Evolutionary conservation across 1,140 invertebrate genomes (phyloP).

Genomic region (Andrena cerasifolii): DNA sequence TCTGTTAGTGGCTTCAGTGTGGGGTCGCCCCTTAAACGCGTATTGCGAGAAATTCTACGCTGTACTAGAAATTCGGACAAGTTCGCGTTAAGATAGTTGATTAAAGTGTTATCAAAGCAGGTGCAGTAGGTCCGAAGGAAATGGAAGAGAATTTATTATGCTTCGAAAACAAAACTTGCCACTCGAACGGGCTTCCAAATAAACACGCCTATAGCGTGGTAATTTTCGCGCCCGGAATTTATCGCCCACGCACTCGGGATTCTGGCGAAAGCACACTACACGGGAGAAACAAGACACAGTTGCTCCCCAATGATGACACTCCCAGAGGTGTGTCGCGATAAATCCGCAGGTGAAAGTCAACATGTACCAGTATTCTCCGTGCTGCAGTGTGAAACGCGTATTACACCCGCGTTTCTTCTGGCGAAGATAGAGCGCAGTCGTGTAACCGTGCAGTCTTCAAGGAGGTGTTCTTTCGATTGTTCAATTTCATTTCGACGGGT

Average conservation of each 20-base stretch:
- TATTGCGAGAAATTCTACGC: too few species aligned
- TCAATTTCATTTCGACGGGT: neutral
- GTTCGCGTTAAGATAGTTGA: too few species aligned
- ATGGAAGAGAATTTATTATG: too few species aligned
- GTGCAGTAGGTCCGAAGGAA: too few species aligned
- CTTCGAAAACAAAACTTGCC: neutral
- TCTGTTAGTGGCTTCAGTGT: too few species aligned
- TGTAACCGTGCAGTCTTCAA: neutral
- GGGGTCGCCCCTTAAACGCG: too few species aligned
- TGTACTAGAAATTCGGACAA: too few species aligned
- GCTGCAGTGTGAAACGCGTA: constrained; percentile 7
- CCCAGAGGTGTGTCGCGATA: constrained; percentile 64
- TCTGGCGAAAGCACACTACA: constrained; percentile 39
- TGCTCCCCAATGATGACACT: constrained; percentile 67
- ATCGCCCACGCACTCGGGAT: constrained; percentile 37
- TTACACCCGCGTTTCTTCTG: constrained; percentile 2
- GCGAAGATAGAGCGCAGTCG: neutral
- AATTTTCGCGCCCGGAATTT: constrained; percentile 27
- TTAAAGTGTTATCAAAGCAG: too few species aligned
- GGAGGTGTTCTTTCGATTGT: neutral
- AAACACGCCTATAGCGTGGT: constrained; percentile 17
- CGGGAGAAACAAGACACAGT: constrained; percentile 61
- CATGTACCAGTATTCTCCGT: constrained; percentile 48
- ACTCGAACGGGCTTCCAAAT: constrained; percentile 13
- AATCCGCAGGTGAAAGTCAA: constrained; percentile 65